A percentile compares a stretch with the other conserved stretches of the same genome.
phyloP scores from a whole-genome alignment of 2,888 invertebrate genomes.

The Polia nebulosa region DNA sequence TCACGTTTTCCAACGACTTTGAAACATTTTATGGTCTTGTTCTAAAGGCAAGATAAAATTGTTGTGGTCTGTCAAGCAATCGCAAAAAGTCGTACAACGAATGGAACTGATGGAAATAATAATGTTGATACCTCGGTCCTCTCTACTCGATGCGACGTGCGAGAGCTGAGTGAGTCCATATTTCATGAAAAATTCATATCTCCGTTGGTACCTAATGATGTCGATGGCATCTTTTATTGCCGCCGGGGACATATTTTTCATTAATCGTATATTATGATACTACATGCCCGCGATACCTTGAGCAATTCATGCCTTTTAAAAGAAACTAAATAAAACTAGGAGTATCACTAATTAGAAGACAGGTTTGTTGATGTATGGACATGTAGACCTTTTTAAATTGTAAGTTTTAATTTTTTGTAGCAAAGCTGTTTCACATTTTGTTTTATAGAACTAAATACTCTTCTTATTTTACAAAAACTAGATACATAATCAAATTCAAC shows the following conservation, averaged over 20 bases:
- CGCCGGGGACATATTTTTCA: conserved; percentile 85
- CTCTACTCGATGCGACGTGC: conserved; percentile 77
- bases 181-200: conserved; percentile 90
- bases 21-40: conserved; percentile 78
- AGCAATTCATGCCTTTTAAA: conserved; percentile 45
- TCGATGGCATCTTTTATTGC: conserved; percentile 87
- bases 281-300: conserved; percentile 69
- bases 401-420: conserved; percentile 24
- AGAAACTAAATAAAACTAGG: conserved; percentile 48
- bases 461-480: background rate
- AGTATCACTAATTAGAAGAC: conserved; percentile 53
- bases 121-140: conserved; percentile 75
- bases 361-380: conserved; percentile 42
- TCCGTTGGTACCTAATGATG: conserved; percentile 86
- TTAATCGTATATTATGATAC: conserved; percentile 84
- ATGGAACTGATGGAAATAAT: conserved; percentile 82
- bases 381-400: conserved; percentile 38
- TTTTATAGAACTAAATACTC: background rate
- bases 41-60: conserved; percentile 79
- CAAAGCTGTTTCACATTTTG: conserved; percentile 9
- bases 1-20: conserved; percentile 75
- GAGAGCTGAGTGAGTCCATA: conserved; percentile 81
- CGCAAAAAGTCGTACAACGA: conserved; percentile 80
- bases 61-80: conserved; percentile 73
- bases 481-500: conserved; percentile 1